Evolutionary conservation across 2,888 invertebrate species (phyloP).

Genomic region (Drymonia ruficornis): DNA sequence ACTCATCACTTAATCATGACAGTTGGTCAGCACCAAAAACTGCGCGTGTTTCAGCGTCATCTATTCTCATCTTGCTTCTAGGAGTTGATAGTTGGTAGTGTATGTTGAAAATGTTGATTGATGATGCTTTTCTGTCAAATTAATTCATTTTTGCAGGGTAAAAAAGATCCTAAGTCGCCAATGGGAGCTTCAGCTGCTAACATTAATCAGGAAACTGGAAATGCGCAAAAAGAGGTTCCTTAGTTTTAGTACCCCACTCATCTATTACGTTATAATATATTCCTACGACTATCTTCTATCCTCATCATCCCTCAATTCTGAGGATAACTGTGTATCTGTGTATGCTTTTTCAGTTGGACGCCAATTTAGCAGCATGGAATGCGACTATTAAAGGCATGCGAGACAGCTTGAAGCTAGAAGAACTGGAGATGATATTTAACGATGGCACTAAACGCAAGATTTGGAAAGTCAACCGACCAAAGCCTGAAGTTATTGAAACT

Average conservation of each 20-base stretch:
- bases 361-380: conserved; percentile 57
- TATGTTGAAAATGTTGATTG: too few species aligned
- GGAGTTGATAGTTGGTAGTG: too few species aligned
- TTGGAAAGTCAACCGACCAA: conserved; percentile 71
- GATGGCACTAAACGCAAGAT: conserved; percentile 64
- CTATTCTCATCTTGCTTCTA: too few species aligned
- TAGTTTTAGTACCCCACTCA: background rate
- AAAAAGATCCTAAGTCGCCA: conserved; percentile 35
- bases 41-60: too few species aligned
- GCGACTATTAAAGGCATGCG: conserved; percentile 60
- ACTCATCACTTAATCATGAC: conserved; percentile 1
- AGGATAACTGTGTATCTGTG: too few species aligned
- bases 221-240: conserved; percentile 43
- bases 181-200: conserved; percentile 18
- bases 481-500: conserved; percentile 67
- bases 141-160: conserved; percentile 30
- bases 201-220: conserved; percentile 22
- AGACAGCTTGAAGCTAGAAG: conserved; percentile 67
- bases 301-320: too few species aligned
- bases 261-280: too few species aligned
- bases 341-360: conserved; percentile 58
- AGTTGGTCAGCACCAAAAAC: too few species aligned
- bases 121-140: too few species aligned
- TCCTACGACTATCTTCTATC: too few species aligned
- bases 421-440: conserved; percentile 61